phyloP scores from a whole-genome alignment of 2,888 invertebrate genomes.

The Digitonthophagus gazella region DNA sequence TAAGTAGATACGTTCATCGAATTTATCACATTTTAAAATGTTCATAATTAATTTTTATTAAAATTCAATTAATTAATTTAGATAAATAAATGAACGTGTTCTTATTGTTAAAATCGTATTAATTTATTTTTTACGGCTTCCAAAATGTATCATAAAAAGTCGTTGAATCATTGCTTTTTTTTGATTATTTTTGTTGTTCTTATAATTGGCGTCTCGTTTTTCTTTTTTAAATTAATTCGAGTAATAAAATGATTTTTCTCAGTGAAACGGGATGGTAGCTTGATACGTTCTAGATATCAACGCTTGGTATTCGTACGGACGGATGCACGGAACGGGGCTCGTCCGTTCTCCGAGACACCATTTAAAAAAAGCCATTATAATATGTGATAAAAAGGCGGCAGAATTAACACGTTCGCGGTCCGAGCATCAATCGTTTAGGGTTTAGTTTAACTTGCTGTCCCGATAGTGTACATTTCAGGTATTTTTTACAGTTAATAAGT shows the following conservation, averaged over 20 bases:
- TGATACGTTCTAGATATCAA: background rate
- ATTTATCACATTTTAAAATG: no score
- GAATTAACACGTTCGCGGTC: constrained; percentile 5
- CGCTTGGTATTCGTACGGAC: background rate
- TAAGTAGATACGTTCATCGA: background rate
- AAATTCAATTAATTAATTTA: no score
- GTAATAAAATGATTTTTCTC: background rate
- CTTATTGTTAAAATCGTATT: no score
- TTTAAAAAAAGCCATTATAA: constrained; percentile 13
- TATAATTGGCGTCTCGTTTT: background rate
- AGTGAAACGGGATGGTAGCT: background rate
- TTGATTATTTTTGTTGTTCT: background rate
- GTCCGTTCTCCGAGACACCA: constrained; percentile 1
- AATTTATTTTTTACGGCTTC: no score
- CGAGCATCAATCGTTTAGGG: background rate
- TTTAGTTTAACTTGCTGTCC: constrained; percentile 11
- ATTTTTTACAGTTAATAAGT: constrained; percentile 13
- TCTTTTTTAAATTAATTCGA: background rate
- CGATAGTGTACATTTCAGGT: constrained; percentile 14
- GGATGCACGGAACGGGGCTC: background rate
- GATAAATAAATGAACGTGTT: no score
- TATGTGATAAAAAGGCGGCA: constrained; percentile 11
- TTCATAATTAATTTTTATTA: background rate
- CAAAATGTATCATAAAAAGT: no score
- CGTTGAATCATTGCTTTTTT: no score